A percentile compares a stretch with the other conserved stretches of the same genome.
These are phyloP conservation scores for Leiothrix lutea DNA, from an alignment of 2,113 vertebrate species.

Conservation along the genomic window DNA sequence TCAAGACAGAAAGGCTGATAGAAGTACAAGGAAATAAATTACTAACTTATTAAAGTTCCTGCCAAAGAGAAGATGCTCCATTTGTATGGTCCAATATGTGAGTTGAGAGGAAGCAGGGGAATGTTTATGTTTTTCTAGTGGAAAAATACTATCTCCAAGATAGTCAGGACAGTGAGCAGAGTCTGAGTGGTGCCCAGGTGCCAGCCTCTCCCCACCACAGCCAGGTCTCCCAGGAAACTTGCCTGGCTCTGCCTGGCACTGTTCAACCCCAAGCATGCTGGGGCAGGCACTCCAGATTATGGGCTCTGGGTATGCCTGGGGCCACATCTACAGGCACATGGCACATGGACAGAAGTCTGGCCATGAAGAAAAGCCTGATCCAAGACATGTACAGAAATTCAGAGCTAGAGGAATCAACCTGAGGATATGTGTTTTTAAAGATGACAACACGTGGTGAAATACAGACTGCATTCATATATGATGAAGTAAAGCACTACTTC, in stretches of 20 bases:
- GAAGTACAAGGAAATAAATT: conserved; percentile 1
- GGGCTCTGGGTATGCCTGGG: neutral
- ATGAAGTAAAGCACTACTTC: neutral
- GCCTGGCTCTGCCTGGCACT: neutral
- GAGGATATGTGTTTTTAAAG: neutral
- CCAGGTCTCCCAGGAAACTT: accelerated
- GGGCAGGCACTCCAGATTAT: neutral
- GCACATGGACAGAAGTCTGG: neutral
- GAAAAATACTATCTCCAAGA: neutral
- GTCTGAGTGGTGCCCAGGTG: neutral
- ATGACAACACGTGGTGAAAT: neutral
- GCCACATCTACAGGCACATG: neutral
- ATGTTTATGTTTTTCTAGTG: neutral
- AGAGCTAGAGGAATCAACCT: neutral
- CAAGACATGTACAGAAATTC: neutral
- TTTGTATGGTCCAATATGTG: neutral
- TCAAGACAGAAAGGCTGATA: neutral
- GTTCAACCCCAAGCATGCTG: accelerated
- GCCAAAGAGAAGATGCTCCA: neutral
- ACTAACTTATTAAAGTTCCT: neutral
- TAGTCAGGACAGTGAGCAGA: neutral
- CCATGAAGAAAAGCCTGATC: neutral
- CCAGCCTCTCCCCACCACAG: neutral
- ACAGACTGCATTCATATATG: neutral
- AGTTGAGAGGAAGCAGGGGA: neutral